A percentile compares a stretch with the other conserved stretches of the same genome.
phyloP scores from a whole-genome alignment of 2,888 invertebrate species.

The Cephus spinipes region DNA sequence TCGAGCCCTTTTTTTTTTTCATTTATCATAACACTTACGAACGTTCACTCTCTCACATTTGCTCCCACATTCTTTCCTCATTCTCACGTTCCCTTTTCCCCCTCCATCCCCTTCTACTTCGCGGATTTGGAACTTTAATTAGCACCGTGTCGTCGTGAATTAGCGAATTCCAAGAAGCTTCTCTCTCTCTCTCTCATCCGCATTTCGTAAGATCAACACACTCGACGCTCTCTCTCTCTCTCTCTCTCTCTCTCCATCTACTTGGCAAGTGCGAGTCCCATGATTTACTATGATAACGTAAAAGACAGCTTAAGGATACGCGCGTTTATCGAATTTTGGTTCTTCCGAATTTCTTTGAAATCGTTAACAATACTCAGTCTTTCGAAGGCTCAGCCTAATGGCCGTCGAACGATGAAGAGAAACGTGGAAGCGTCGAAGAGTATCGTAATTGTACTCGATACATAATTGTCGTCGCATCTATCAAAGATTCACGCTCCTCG shows the following conservation, averaged over 20 bases:
- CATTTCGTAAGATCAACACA: too few relatives aligned
- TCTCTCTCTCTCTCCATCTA: too few relatives aligned
- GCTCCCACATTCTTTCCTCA: slow-evolving; percentile 8
- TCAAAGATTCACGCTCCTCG: too few relatives aligned
- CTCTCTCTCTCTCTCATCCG: slow-evolving; percentile 4
- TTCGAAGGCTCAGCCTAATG: slow-evolving; percentile 31
- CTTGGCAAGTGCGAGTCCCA: too few relatives aligned
- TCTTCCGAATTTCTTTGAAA: slow-evolving; percentile 4
- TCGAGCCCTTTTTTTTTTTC: too few relatives aligned
- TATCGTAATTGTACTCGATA: background rate
- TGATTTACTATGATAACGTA: too few relatives aligned
- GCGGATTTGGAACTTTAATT: slow-evolving; percentile 54
- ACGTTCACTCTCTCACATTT: slow-evolving; percentile 1
- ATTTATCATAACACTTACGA: too few relatives aligned
- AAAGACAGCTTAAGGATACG: too few relatives aligned
- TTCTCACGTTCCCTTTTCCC: background rate
- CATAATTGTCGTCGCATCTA: too few relatives aligned
- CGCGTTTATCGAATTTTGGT: too few relatives aligned
- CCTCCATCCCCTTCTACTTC: slow-evolving; percentile 15
- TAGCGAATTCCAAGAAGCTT: slow-evolving; percentile 18
- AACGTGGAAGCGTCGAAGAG: slow-evolving; percentile 1
- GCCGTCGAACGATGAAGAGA: slow-evolving; percentile 6
- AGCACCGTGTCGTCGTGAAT: slow-evolving; percentile 57
- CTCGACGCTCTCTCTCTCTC: background rate
- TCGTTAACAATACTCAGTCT: slow-evolving; percentile 38